Evolutionary conservation across 2,113 vertebrate species (phyloP).

Genomic region (Pitta sordida): DNA sequence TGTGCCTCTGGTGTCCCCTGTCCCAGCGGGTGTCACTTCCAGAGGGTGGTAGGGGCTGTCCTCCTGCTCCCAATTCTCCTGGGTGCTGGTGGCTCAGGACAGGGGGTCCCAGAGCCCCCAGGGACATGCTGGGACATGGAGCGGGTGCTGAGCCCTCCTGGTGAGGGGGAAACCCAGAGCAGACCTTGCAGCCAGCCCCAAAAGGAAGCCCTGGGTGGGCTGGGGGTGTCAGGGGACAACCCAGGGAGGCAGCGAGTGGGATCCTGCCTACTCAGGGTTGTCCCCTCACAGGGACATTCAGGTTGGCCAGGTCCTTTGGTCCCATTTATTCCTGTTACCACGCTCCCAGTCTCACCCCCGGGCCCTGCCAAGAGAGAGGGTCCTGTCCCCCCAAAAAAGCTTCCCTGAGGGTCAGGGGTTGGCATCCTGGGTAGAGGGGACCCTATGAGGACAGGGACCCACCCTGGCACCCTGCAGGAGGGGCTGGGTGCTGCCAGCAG

Average conservation of each 20-base stretch:
- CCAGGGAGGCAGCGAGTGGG: not conserved
- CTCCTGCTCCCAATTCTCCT: fast-evolving
- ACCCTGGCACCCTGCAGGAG: not conserved
- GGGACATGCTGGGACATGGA: not conserved
- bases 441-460: not conserved
- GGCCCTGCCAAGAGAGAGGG: not conserved
- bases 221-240: not conserved
- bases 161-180: not conserved
- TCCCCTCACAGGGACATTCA: not conserved
- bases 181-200: not conserved
- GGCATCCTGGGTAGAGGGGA: not conserved
- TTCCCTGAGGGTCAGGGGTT: not conserved
- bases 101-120: not conserved
- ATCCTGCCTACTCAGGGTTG: not conserved
- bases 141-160: fast-evolving
- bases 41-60: not conserved
- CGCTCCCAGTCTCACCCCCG: not conserved
- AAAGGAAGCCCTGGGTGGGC: not conserved
- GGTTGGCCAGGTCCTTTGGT: not conserved
- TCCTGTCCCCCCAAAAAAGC: not conserved
- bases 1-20: not conserved
- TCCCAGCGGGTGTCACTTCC: not conserved
- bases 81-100: not conserved
- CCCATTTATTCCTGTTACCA: not conserved
- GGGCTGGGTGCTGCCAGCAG: not conserved